These are phyloP conservation scores for Incurvaria masculella DNA, from an alignment of 2,888 invertebrate genomes.

Conservation along the genomic window DNA sequence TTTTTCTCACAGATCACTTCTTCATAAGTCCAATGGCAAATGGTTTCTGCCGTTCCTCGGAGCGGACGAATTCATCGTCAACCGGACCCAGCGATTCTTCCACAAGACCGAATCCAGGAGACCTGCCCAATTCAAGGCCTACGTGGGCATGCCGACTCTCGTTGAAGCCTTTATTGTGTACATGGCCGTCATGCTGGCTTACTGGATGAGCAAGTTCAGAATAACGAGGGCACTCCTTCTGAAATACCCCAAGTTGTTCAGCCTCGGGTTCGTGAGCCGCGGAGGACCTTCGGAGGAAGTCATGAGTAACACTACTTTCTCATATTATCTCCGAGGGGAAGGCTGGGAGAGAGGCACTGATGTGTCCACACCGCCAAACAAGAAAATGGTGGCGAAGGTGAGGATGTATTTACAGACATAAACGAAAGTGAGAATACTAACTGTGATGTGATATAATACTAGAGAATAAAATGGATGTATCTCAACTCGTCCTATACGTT, in stretches of 20 bases:
- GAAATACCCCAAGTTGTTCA: conserved; percentile 20
- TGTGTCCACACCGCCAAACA: conserved; percentile 51
- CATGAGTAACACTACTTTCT: conserved; percentile 61
- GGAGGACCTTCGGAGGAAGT: conserved; percentile 62
- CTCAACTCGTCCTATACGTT: too few relatives aligned
- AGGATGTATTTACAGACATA: conserved; percentile 1
- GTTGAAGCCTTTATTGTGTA: conserved; percentile 40
- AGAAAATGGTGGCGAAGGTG: conserved; percentile 64
- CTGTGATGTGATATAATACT: too few relatives aligned
- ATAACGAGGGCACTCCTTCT: conserved; percentile 26
- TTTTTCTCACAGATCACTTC: conserved; percentile 30
- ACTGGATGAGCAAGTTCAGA: conserved; percentile 21
- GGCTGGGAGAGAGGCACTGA: conserved; percentile 68
- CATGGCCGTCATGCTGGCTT: conserved; percentile 52
- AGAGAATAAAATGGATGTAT: too few relatives aligned
- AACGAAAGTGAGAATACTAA: too few relatives aligned
- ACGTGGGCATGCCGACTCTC: conserved; percentile 52
- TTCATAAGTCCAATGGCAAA: conserved; percentile 45
- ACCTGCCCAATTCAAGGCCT: conserved; percentile 77
- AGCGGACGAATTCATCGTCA: conserved; percentile 78
- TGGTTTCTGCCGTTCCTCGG: conserved; percentile 82
- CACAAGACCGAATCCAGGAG: conserved; percentile 63
- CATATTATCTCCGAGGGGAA: conserved; percentile 66
- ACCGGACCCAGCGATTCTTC: conserved; percentile 75
- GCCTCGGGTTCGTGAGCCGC: conserved; percentile 44